Conservation (phyloP, 2,113 vertebrate species). For the Helogale parvula region DNA sequence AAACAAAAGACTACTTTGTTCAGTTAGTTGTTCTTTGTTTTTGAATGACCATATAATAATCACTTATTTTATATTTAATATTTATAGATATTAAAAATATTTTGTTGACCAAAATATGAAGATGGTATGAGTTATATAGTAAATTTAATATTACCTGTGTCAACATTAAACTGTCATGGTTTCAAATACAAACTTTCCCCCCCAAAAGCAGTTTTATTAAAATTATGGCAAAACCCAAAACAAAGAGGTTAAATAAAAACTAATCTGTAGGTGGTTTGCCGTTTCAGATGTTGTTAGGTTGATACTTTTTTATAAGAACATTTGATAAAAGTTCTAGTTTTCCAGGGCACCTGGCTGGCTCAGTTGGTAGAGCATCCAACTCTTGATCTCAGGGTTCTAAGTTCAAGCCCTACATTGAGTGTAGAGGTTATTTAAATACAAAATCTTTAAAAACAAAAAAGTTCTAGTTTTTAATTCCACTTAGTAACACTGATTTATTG, state of each 20-base stretch:
- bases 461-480: not conserved
- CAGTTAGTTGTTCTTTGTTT: not conserved
- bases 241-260: not conserved
- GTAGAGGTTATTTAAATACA: not conserved
- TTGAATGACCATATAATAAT: not conserved
- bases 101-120: conserved; percentile 23
- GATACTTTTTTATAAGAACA: not conserved
- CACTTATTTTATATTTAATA: not conserved
- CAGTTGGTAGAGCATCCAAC: not conserved
- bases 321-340: conserved; percentile 1
- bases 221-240: not conserved
- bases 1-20: conserved; percentile 27
- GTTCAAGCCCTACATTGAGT: not conserved
- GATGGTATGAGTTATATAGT: not conserved
- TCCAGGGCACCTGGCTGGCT: not conserved
- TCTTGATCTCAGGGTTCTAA: not conserved
- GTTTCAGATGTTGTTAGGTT: conserved; percentile 28
- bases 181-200: conserved; percentile 13
- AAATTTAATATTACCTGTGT: not conserved
- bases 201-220: not conserved
- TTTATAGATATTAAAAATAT: not conserved
- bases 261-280: not conserved
- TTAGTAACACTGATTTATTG: not conserved
- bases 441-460: not conserved
- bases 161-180: not conserved